phyloP scores from a whole-genome alignment of 2,113 vertebrate species.

The Mus musculus region DNA sequence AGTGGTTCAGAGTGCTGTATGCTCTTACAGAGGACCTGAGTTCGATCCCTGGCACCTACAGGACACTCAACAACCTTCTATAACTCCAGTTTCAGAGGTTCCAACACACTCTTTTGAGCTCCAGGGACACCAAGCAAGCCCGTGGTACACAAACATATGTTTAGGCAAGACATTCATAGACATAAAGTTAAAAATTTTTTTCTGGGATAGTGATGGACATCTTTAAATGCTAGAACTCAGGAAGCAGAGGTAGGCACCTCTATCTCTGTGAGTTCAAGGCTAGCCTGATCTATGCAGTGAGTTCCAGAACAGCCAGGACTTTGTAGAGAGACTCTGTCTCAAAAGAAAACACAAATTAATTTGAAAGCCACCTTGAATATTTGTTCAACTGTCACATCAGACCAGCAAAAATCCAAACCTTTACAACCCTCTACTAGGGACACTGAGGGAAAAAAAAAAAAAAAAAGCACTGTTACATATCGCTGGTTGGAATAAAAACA shows the following conservation, averaged over 20 bases:
- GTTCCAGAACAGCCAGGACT: neutral
- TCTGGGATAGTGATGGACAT: neutral
- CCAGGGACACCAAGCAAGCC: neutral
- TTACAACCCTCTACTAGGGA: neutral
- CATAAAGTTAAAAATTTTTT: neutral
- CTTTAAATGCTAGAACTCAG: neutral
- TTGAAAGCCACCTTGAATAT: slow-evolving; percentile 33
- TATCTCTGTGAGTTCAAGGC: neutral
- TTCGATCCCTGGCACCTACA: neutral
- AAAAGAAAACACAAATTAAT: neutral
- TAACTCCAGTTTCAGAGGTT: neutral
- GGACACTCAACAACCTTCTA: neutral
- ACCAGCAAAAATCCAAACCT: slow-evolving; percentile 34
- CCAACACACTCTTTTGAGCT: neutral
- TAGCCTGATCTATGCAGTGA: neutral
- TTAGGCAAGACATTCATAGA: neutral
- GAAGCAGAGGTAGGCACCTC: neutral
- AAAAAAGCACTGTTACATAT: neutral
- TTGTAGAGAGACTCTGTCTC: neutral
- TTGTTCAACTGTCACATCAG: slow-evolving; percentile 36
- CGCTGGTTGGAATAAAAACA: neutral
- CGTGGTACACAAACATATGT: neutral
- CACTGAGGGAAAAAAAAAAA: neutral
- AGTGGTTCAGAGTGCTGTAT: neutral
- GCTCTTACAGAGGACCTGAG: neutral